Evolutionary conservation across 2,797 vertebrate genomes (phyloP), one percentile per base, ranked within the genome.

Genomic region (Rhinophrynus dorsalis): DNA sequence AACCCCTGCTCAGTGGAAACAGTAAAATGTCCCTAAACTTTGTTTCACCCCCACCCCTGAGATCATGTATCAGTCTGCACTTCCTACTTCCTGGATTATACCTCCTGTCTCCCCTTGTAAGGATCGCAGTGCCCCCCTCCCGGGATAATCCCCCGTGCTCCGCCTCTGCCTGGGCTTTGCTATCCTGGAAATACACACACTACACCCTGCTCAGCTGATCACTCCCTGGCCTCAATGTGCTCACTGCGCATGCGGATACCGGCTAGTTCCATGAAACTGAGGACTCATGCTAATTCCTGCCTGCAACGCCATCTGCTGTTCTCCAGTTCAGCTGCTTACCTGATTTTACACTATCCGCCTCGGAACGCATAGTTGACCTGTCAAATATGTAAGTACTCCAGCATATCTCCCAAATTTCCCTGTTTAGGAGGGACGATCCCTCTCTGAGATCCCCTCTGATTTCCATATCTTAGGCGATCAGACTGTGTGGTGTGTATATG

Each of bases 201-300:
- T 37, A 29, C 58, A 45, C 58, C 35, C 37, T n/a, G n/a, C 60
- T 48, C 69, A 66, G 69, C 69, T 72, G 61, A 73, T 66, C 52
- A 35, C 21, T 44, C 54, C 45, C 54, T 66, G 54, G 59, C 54
- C 69, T 59, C 54, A 42, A 12, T 1, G 11, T 11, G 21, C 47
- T 15, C 37, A 27, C 26, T n/a, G 62, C 69, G 61, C 61, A 59
- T 1, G 69, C 69, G 61, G 51, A 5, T 9, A 24, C 57, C 47
- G 47, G 26, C 38, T 11, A 2, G 6, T 12, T 44, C 26, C 1
- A 10, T 3, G 1, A 1, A 12, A 2, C 8, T 6, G 10, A 57
- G 7, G 30, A 23, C 5, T 13, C 12, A 10, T 13, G 11, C 3
- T 51, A n/a, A n/a, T 15, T 4, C 1, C 24, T 6, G 6, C 5